Evolutionary conservation across 2,888 invertebrate species (phyloP).

Genomic region (Parochlus steinenii): DNA sequence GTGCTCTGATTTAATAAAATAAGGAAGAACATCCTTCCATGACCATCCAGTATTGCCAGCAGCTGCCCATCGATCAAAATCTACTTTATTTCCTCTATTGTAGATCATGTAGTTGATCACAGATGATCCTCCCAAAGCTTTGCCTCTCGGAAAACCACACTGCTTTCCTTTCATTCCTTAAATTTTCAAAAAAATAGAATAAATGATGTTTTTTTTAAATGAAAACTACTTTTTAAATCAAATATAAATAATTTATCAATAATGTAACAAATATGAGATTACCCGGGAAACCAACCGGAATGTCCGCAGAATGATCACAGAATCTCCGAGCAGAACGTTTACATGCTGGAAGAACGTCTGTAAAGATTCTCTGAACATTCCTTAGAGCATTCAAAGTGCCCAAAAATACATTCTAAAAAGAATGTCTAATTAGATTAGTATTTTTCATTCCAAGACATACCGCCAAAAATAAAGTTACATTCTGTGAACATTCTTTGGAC

Average conservation of each 20-base stretch:
- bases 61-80: constrained; percentile 18
- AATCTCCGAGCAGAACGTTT: too few species aligned
- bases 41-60: constrained; percentile 30
- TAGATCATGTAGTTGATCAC: constrained; percentile 20
- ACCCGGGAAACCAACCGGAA: too few species aligned
- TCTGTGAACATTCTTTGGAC: too few species aligned
- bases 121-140: constrained; percentile 16
- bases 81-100: constrained; percentile 18
- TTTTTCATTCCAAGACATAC: too few species aligned
- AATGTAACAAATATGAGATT: neutral
- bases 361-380: too few species aligned
- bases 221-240: too few species aligned
- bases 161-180: constrained; percentile 27
- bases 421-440: too few species aligned
- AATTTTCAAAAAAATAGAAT: constrained; percentile 11
- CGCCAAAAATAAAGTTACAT: too few species aligned
- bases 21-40: constrained; percentile 22
- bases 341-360: too few species aligned
- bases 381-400: too few species aligned
- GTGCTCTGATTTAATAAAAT: constrained; percentile 22
- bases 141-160: constrained; percentile 27
- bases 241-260: neutral
- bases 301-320: too few species aligned
- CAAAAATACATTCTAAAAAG: too few species aligned
- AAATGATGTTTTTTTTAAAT: neutral